Evolutionary conservation across 2,113 vertebrate species (phyloP), one percentile per base, ranked within the genome.

Genomic region (Columbina picui): DNA sequence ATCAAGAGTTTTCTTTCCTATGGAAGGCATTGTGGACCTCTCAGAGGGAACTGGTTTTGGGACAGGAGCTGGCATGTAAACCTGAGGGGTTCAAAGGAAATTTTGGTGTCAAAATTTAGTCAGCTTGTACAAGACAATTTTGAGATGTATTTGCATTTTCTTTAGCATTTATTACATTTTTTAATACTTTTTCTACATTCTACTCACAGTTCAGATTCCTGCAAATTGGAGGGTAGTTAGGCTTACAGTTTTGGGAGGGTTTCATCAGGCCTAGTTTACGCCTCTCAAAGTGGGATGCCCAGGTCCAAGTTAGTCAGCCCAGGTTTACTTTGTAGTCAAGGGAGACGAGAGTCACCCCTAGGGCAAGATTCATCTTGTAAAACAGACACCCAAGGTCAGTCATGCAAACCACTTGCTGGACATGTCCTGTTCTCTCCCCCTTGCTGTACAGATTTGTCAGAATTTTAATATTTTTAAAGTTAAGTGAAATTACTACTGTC

Each of bases 241-340:
- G 65, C 50, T 47, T 36, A 70, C 74, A 94, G 9, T 73, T 89
- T 49, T 56, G 78, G 32, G 56, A 84, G 64, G 47, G 81, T 94
- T 97, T 97, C 78, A 49, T 89, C 65, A 94, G 57, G 77, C 29
- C 15, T 91, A 91, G 91, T 89, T 95, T 91, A 53, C 11, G 36
- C 26, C 87, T 90, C 65, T 79, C 20, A 85, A 94, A 73, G 39
- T 83, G 52, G 71, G 90, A 91, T 95, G 82, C 70, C 53, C 49
- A 6, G 53, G 74, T 93, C 87, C 78, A 82, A 52, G 30, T 86
- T 23, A 86, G 79, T 93, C 85, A 87, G 94, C 73, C 68, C 26
- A 74, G 73, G 71, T 64, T 92, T 94, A 79, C 82, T 93, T 63
- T 93, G 91, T 90, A 94, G 90, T 80, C 71, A 50, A 4, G 76